A percentile compares a stretch with the other conserved stretches of the same genome.
These are phyloP conservation scores for Scaptomyza parva DNA, from an alignment of 2,888 invertebrate species.

Conservation along the genomic window DNA sequence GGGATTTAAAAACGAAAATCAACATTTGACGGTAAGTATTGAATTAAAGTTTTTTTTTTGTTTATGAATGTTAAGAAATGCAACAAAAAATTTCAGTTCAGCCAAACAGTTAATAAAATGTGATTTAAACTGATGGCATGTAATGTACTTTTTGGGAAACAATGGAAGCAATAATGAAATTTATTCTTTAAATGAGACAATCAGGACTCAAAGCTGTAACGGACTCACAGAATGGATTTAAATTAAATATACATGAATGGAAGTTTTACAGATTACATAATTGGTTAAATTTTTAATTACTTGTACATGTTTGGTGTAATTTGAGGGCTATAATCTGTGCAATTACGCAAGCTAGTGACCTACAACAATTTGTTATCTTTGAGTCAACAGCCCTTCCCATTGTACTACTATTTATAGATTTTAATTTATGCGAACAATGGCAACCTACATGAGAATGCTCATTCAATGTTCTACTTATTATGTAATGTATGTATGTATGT, in stretches of 20 bases:
- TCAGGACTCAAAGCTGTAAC: neutral
- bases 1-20: slow-evolving; percentile 16
- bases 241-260: neutral
- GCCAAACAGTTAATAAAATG: slow-evolving; percentile 42
- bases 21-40: slow-evolving; percentile 21
- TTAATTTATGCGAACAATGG: slow-evolving; percentile 6
- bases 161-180: slow-evolving; percentile 7
- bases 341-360: slow-evolving; percentile 17
- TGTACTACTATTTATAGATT: slow-evolving; percentile 15
- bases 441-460: slow-evolving; percentile 7
- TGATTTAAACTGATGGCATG: slow-evolving; percentile 5
- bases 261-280: neutral
- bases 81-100: slow-evolving; percentile 29
- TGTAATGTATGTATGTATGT: slow-evolving; percentile 28
- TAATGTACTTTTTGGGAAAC: slow-evolving; percentile 12
- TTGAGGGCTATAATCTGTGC: slow-evolving; percentile 9
- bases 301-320: slow-evolving; percentile 10
- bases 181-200: neutral
- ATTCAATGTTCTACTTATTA: slow-evolving; percentile 18
- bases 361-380: neutral
- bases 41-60: slow-evolving; percentile 13
- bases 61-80: slow-evolving; percentile 30
- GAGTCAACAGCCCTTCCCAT: slow-evolving; percentile 3
- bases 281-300: slow-evolving; percentile 1
- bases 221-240: slow-evolving; percentile 9